Conservation (phyloP, 2,113 vertebrate species). For the Zosterops japonicus region DNA sequence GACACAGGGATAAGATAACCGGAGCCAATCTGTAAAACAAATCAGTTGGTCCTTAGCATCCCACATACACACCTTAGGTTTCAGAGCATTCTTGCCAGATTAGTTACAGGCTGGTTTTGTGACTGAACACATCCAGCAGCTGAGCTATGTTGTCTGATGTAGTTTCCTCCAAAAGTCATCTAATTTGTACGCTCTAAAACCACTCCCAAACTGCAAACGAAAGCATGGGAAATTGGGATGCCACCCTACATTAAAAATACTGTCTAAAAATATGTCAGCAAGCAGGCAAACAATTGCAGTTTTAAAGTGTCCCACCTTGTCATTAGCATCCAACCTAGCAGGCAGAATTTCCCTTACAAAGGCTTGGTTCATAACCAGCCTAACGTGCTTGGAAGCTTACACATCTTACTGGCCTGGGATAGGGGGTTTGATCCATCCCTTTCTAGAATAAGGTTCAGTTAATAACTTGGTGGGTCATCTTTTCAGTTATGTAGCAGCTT, state of each 20-base stretch:
- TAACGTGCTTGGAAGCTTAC: background rate
- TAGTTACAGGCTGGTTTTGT: background rate
- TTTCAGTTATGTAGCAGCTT: background rate
- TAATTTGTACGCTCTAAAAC: background rate
- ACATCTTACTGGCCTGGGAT: fast-evolving
- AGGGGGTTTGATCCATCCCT: background rate
- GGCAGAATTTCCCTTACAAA: background rate
- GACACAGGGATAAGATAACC: background rate
- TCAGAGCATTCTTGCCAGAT: background rate
- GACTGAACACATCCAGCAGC: background rate
- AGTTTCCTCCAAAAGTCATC: background rate
- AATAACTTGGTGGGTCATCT: background rate
- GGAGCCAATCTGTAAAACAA: background rate
- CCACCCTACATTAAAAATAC: background rate
- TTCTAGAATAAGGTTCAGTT: background rate
- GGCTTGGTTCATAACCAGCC: background rate
- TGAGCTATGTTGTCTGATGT: background rate
- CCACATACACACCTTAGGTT: background rate
- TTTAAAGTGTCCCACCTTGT: background rate
- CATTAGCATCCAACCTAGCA: background rate
- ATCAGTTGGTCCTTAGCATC: background rate
- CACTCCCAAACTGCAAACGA: background rate
- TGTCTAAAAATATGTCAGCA: background rate
- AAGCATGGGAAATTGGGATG: background rate
- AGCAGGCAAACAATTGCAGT: background rate